Evolutionary conservation across 2,888 invertebrate species (phyloP).

Genomic region (Incurvaria masculella): DNA sequence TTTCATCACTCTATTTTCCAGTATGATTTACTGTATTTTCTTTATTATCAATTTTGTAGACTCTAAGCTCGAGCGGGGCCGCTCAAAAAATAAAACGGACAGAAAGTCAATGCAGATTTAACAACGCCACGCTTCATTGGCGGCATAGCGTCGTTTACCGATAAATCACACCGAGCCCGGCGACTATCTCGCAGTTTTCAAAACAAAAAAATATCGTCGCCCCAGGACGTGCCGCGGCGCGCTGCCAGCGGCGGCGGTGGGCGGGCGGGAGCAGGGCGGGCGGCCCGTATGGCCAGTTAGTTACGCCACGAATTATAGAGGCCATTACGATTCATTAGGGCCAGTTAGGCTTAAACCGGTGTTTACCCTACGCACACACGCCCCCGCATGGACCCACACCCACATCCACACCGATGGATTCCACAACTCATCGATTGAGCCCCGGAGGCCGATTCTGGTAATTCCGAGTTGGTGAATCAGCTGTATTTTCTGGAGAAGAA

Average conservation of each 20-base stretch:
- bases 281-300: conserved; percentile 56
- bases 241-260: conserved; percentile 30
- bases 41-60: no score
- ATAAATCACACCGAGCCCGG: no score
- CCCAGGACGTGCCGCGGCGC: conserved; percentile 36
- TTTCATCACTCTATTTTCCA: no score
- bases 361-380: conserved; percentile 54
- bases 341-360: conserved; percentile 60
- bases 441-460: no score
- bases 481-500: no score
- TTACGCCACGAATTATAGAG: conserved; percentile 60
- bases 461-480: no score
- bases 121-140: no score
- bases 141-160: no score
- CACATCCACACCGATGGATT: background rate
- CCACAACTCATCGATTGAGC: background rate
- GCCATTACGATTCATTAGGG: conserved; percentile 61
- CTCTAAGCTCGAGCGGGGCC: no score
- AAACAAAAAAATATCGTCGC: background rate
- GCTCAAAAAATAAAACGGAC: no score
- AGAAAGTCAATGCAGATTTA: no score
- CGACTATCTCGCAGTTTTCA: background rate
- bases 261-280: conserved; percentile 22
- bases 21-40: no score
- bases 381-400: conserved; percentile 15